phyloP scores from a whole-genome alignment of 1,140 invertebrate species.

The Pemphigus obesinymphae region DNA sequence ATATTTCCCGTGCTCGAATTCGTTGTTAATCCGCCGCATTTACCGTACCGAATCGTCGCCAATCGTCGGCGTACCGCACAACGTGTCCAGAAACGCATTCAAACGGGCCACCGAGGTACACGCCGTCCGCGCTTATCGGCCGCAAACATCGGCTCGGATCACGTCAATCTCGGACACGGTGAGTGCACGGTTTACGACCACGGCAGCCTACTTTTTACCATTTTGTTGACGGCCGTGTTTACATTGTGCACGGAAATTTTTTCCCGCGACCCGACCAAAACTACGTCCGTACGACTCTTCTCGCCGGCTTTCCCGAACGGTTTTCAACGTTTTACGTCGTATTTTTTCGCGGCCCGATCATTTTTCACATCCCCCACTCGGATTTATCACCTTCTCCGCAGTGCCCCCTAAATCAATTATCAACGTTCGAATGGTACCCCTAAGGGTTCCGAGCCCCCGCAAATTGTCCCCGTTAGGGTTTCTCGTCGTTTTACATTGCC shows the following conservation, averaged over 20 bases:
- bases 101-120: not conserved
- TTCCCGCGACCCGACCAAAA: not conserved
- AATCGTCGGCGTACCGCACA: not conserved
- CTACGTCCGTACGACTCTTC: not conserved
- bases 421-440: not conserved
- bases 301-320: not conserved
- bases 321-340: not conserved
- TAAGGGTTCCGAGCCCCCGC: not conserved
- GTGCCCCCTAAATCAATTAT: slow-evolving; percentile 3
- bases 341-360: not conserved
- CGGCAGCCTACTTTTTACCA: slow-evolving; percentile 34
- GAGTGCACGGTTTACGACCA: slow-evolving; percentile 22
- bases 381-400: not conserved
- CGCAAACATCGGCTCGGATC: slow-evolving; percentile 24
- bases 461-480: not conserved
- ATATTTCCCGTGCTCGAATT: slow-evolving; percentile 31
- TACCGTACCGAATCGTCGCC: not conserved
- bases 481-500: not conserved
- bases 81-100: not conserved
- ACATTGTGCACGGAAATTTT: slow-evolving; percentile 1
- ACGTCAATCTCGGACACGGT: slow-evolving; percentile 36
- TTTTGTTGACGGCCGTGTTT: slow-evolving; percentile 30
- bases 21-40: slow-evolving; percentile 10
- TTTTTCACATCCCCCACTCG: not conserved
- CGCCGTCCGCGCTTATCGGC: not conserved